A percentile compares a stretch with the other conserved stretches of the same genome.
Conservation (phyloP, 2,113 vertebrate species). For the Seriola dumerili region DNA sequence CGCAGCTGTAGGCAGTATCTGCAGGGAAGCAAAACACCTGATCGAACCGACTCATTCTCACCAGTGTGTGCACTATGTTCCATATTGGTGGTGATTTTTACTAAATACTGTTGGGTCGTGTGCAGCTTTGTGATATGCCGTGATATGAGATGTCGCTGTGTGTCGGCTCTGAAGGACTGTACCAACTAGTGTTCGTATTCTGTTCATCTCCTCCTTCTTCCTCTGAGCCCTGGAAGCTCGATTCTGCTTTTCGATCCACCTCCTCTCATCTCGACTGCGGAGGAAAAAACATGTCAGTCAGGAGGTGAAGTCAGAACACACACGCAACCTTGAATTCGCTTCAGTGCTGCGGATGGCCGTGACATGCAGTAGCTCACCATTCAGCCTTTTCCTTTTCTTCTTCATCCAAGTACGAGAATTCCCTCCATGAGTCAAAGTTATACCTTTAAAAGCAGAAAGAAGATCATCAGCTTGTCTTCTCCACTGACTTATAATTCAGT, state of each 20-base stretch:
- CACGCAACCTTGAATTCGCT: too few relatives aligned
- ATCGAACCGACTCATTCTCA: neutral
- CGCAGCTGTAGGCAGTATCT: slow-evolving; percentile 96
- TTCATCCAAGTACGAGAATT: slow-evolving; percentile 99
- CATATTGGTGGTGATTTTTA: neutral
- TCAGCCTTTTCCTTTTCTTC: slow-evolving; percentile 99
- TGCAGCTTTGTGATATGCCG: neutral
- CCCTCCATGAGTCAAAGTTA: slow-evolving; percentile 99
- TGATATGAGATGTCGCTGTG: neutral
- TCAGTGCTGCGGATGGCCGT: neutral
- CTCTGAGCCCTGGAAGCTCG: slow-evolving; percentile 93
- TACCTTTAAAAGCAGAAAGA: slow-evolving; percentile 85
- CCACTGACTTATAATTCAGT: neutral
- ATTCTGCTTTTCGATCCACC: slow-evolving; percentile 99
- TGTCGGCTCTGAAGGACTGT: slow-evolving; percentile 43
- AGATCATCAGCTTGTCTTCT: neutral
- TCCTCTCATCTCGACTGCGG: slow-evolving; percentile 94
- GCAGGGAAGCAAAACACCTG: neutral
- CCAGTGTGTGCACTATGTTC: neutral
- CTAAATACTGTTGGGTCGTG: too few relatives aligned
- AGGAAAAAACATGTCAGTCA: neutral
- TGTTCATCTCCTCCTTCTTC: slow-evolving; percentile 99
- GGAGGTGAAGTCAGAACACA: neutral
- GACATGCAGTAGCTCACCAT: slow-evolving; percentile 86
- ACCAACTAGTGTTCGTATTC: slow-evolving; percentile 91